Base-by-base conservation (phyloP, 2,113 vertebrate genomes). In the Neomonachus schauinslandi region DNA sequence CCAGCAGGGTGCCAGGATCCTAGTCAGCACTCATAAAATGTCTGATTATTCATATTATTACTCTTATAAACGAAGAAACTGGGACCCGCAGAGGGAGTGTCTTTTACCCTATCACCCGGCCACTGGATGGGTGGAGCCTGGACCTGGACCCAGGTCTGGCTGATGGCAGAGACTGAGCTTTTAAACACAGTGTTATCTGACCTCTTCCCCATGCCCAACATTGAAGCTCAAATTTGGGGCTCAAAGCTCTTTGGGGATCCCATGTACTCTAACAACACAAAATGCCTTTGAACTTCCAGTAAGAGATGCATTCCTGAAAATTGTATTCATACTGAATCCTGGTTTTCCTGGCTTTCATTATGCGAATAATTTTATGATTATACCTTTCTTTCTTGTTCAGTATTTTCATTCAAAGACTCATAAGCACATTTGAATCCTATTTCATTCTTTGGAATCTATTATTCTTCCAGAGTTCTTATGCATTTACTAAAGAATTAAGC, bases 381-480 rank as follows among this genome's bases (percentile, higher is more conserved):
- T 61, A 6, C 24, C 55, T 92, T 96, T 94, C 63, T 92, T 74
- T 57, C 83, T 89, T 82, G 26, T 39, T 88, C 84, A 61, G 1
- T 91, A 67, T 95, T 92, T 97, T 97, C n/a, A 57, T 55, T 98
- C 39, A 67, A 90, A 96, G 49, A 33, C 59, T 65, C 42, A 69
- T 24, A 65, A 95, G 46, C 81, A 87, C 80, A 67, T 77, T n/a
- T 95, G 49, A 65, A 81, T 84, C 24, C 28, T 36, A 21, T n/a
- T 81, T 91, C 88, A 74, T 31, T 88, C 28, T 80, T 84, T 67
- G 74, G 71, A 90, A 72, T 81, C 51, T 96, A 81, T 55, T 94
- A 15, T 88, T 95, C 24, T 90, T 80, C 46, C 19, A 36, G 18
- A 33, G 15, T 95, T 93, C 93, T 71, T 22, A 24, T 87, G 61